Evolutionary conservation across 2,113 vertebrate species (phyloP).

Genomic region (Azemiops feae): DNA sequence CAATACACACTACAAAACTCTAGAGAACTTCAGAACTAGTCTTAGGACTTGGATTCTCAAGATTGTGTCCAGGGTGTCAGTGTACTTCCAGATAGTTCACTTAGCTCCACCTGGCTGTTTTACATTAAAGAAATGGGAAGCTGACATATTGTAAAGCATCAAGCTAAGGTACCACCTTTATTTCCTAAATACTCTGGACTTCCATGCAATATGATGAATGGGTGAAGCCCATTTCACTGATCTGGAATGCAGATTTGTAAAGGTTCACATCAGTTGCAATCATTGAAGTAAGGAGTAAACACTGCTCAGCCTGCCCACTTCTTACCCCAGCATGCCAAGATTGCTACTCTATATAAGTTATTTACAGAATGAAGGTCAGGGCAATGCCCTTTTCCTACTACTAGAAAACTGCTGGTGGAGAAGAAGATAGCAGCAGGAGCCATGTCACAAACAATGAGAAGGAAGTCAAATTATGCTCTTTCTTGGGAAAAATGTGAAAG

Average conservation of each 20-base stretch:
- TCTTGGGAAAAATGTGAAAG: background rate
- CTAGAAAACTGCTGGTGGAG: background rate
- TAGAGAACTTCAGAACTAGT: background rate
- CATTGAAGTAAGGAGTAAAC: background rate
- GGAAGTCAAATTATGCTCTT: background rate
- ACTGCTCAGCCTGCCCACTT: background rate
- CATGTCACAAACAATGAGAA: too few species aligned
- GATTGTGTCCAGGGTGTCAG: background rate
- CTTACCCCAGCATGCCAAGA: background rate
- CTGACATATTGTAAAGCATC: background rate
- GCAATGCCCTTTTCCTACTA: background rate
- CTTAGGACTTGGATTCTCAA: background rate
- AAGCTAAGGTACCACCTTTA: background rate
- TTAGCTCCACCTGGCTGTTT: background rate
- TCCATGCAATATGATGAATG: background rate
- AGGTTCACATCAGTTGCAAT: background rate
- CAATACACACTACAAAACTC: background rate
- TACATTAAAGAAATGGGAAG: background rate
- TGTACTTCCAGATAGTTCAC: background rate
- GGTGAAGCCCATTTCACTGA: background rate
- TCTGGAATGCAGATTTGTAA: background rate
- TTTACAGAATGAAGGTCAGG: constrained; percentile 16
- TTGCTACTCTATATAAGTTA: constrained; percentile 9
- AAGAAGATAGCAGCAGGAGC: rapidly evolving
- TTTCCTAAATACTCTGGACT: background rate